Percentiles rank a stretch among this genome's conserved stretches.
These are phyloP conservation scores for Elaphurus davidianus DNA, from an alignment of 2,113 vertebrate genomes.

Conservation along the genomic window DNA sequence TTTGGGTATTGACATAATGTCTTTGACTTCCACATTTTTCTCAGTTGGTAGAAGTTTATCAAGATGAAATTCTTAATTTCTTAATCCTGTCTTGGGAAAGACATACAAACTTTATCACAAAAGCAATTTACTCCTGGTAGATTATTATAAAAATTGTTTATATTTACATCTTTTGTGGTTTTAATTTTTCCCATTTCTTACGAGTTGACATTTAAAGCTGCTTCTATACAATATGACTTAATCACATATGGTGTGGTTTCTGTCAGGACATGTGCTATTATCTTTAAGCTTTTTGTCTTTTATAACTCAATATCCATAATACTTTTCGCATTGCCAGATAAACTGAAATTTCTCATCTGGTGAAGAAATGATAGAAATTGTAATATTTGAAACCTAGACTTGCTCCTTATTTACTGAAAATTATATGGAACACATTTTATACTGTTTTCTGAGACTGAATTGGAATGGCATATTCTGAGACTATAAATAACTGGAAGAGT, in stretches of 20 bases:
- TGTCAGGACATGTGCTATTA: neutral
- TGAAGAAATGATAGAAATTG: neutral
- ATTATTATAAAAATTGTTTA: neutral
- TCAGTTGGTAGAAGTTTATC: neutral
- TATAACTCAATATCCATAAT: neutral
- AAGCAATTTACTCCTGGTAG: neutral
- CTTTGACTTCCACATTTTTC: neutral
- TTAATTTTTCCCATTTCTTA: neutral
- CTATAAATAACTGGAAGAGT: slow-evolving; percentile 9
- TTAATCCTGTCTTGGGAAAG: neutral
- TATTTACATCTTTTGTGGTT: neutral
- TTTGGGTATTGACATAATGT: neutral
- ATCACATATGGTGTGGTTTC: neutral
- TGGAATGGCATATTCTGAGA: neutral
- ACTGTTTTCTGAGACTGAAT: neutral
- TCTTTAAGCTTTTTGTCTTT: slow-evolving; percentile 1
- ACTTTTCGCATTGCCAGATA: neutral
- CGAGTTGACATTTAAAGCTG: neutral
- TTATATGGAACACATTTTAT: neutral
- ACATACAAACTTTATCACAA: neutral
- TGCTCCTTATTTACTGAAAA: slow-evolving; percentile 6
- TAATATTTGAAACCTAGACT: neutral
- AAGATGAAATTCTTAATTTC: neutral
- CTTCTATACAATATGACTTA: neutral
- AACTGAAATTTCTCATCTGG: neutral